These are phyloP conservation scores for Bombus superbus DNA, from an alignment of 1,140 invertebrate species.

Conservation along the genomic window DNA sequence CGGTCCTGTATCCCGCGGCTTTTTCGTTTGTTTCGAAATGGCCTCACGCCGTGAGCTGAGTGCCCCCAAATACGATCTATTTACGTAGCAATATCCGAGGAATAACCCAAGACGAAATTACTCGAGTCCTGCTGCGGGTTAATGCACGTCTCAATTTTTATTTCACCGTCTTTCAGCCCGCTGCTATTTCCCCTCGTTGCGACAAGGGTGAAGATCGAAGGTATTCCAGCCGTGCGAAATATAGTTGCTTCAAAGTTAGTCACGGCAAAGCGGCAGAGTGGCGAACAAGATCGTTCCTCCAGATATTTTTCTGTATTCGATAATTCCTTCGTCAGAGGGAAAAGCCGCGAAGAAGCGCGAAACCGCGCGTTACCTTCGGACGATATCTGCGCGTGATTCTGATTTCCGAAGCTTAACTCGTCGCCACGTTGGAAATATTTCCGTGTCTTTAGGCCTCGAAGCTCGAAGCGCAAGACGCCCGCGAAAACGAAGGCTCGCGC, in stretches of 20 bases:
- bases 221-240: too few species aligned
- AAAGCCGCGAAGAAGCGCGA: rapidly evolving
- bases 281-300: not conserved
- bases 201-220: not conserved
- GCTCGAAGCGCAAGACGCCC: not conserved
- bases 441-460: not conserved
- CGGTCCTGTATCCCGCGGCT: slow-evolving; percentile 68
- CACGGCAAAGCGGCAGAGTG: too few species aligned
- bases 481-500: not conserved
- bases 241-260: not conserved
- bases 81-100: slow-evolving; percentile 73
- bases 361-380: not conserved
- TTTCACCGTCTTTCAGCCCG: slow-evolving; percentile 4
- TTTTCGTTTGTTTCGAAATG: slow-evolving; percentile 68
- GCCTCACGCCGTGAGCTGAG: slow-evolving; percentile 73
- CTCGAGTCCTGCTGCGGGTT: slow-evolving; percentile 49
- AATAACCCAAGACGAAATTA: slow-evolving; percentile 63
- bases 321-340: too few species aligned
- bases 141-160: slow-evolving; percentile 47
- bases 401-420: not conserved
- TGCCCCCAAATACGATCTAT: slow-evolving; percentile 79
- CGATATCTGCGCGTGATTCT: not conserved
- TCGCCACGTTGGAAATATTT: not conserved
- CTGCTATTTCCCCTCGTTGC: not conserved
- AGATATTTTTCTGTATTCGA: too few species aligned